Evolutionary conservation across 2,888 invertebrate species (phyloP).

Genomic region (Melangyna quadrimaculata): DNA sequence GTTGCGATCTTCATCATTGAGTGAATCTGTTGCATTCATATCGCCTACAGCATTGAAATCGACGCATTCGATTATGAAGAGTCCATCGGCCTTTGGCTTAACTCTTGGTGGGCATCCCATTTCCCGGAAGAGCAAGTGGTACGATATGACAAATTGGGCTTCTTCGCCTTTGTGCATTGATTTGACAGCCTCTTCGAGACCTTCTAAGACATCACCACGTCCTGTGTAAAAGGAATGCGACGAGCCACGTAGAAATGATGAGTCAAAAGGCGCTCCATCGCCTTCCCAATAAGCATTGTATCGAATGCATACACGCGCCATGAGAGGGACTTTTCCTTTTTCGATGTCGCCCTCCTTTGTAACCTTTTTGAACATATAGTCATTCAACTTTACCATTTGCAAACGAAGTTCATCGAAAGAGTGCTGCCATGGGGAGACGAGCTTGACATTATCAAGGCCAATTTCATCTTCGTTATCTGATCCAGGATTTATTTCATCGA

Average conservation of each 20-base stretch:
- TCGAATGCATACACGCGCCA: conserved; percentile 77
- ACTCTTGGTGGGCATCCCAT: conserved; percentile 90
- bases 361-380: conserved; percentile 76
- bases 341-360: conserved; percentile 73
- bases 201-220: conserved; percentile 82
- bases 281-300: conserved; percentile 80
- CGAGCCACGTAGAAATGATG: conserved; percentile 78
- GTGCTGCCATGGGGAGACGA: conserved; percentile 78
- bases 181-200: conserved; percentile 86
- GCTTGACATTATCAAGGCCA: conserved; percentile 57
- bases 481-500: conserved; percentile 74
- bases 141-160: conserved; percentile 88
- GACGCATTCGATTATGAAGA: conserved; percentile 88
- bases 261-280: conserved; percentile 79
- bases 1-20: conserved; percentile 83
- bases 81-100: conserved; percentile 86
- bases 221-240: conserved; percentile 77
- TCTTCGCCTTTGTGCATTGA: conserved; percentile 92
- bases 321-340: conserved; percentile 74
- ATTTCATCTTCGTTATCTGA: conserved; percentile 74
- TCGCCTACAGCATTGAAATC: conserved; percentile 82
- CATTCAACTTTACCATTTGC: conserved; percentile 76
- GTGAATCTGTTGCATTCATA: conserved; percentile 79
- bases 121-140: conserved; percentile 88
- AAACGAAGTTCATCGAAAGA: conserved; percentile 77